Evolutionary conservation across 2,888 invertebrate species (phyloP).

Genomic region (Anorthoa munda): DNA sequence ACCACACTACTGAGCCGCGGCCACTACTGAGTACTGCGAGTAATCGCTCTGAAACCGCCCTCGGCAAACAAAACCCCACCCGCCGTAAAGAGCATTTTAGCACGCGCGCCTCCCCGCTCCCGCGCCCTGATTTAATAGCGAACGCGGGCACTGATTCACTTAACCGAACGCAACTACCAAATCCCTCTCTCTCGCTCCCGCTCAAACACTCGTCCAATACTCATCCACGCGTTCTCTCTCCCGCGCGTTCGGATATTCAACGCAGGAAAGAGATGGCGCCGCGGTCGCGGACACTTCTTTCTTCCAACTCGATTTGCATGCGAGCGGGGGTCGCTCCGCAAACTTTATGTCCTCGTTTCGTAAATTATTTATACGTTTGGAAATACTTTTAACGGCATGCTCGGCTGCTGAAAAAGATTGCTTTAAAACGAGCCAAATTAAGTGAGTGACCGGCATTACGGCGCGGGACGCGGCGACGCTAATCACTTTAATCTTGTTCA

Average conservation of each 20-base stretch:
- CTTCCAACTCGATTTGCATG: slow-evolving; percentile 90
- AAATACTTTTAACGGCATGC: slow-evolving; percentile 89
- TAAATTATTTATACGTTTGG: slow-evolving; percentile 90
- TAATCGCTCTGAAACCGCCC: slow-evolving; percentile 88
- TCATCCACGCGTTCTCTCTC: slow-evolving; percentile 69
- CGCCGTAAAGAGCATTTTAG: slow-evolving; percentile 89
- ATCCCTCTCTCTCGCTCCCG: slow-evolving; percentile 83
- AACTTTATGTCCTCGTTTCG: slow-evolving; percentile 91
- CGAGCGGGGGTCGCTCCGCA: slow-evolving; percentile 87
- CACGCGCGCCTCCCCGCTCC: slow-evolving; percentile 85
- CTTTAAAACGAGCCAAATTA: slow-evolving; percentile 85
- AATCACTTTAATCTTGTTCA: slow-evolving; percentile 77
- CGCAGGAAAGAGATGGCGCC: slow-evolving; percentile 82
- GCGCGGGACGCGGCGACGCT: slow-evolving; percentile 74
- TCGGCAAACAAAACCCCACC: slow-evolving; percentile 90
- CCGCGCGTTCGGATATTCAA: slow-evolving; percentile 66
- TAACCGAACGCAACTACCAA: slow-evolving; percentile 89
- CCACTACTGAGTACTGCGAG: slow-evolving; percentile 76
- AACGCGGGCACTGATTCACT: slow-evolving; percentile 91
- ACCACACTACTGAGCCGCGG: slow-evolving; percentile 62
- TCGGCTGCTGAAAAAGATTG: slow-evolving; percentile 87
- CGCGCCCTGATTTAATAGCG: slow-evolving; percentile 90
- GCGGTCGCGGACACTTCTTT: slow-evolving; percentile 87
- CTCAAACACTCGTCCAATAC: slow-evolving; percentile 70
- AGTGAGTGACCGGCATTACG: slow-evolving; percentile 85